Base-by-base conservation (phyloP, 2,797 vertebrate genomes). In the Simalia tracyae region DNA sequence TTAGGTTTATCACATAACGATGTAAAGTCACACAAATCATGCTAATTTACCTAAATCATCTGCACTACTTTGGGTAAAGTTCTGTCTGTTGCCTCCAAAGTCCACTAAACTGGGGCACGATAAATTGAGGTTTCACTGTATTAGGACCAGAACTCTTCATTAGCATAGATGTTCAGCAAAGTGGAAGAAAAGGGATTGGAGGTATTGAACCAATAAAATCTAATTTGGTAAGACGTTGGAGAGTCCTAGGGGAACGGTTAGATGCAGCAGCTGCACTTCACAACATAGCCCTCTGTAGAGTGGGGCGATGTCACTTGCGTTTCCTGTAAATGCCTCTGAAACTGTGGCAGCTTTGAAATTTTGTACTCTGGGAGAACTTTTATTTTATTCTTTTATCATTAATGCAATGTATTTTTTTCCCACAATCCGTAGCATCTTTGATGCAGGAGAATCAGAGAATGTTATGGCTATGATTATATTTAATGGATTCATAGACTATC, bases 341-440 rank as follows among this genome's bases (percentile, higher is more conserved):
- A 81, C 31, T 26, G 5, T 11, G 50, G 0, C 0, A 6, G 0
- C 91, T 92, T 91, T 85, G 42, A 85, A 2, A 28, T 14, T 86
- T 89, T 22, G 86, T n/a, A 0, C 76, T 92, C 91, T 50, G 89
- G 1, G 0, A 50, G 50, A 50, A 91, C 90, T 95, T 96, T 95
- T 85, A 91, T 92, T 96, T 94, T 93, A 95, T n/a, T 92, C 66
- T 94, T 89, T 86, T 88, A 50, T n/a, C 88, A 61, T 72, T 93
- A 91, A 93, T 94, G 72, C 22, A 93, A 87, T 87, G 50, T 92
- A 89, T 92, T 96, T 95, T 96, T 95, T 92, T 85, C 89, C 84
- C 46, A 89, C 36, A 88, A 24, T 92, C 61, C 15, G 68, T 94
- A 92, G 94, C 93, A 87, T 95, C 91, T 88, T 86, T 72, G 84